Evolutionary conservation across 2,888 invertebrate species (phyloP), one percentile per base, ranked within the genome.

Genomic region (Entomobrya multifasciata): DNA sequence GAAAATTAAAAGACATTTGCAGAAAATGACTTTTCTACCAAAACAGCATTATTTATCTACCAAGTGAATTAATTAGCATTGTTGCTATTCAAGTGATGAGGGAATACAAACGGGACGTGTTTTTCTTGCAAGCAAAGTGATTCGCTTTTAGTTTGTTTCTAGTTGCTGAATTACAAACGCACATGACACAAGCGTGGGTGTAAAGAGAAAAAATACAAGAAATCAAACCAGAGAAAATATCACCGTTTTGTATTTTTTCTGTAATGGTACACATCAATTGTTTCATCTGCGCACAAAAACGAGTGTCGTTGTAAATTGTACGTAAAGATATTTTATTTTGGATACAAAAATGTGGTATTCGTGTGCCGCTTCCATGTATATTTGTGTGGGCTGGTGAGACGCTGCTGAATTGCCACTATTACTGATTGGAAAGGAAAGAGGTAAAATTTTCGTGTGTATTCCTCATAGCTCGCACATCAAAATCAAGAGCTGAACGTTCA

Each of bases 191-290:
- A 20, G 55, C 5, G 55, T 20, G 20, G 55, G 5, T 55, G 55
- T 5, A 55, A 15, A 49, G 17, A 55, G 22, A 41, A 10, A 44
- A 47, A 25, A 44, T 4, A 11, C 11, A 65, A 30, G 17, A 70
- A 70, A 70, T 70, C 70, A 41, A 62, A 62, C 36, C 15, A n/a
- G 62, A n/a, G 30, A n/a, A 62, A n/a, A n/a, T n/a, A n/a, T n/a
- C n/a, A n/a, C n/a, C n/a, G n/a, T 62, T n/a, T 36, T 62, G 17
- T 62, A n/a, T n/a, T n/a, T n/a, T n/a, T n/a, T n/a, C n/a, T n/a
- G n/a, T n/a, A n/a, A n/a, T n/a, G n/a, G n/a, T n/a, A n/a, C n/a
- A n/a, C n/a, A n/a, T n/a, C n/a, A n/a, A n/a, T n/a, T n/a, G n/a
- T n/a, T n/a, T n/a, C n/a, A n/a, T n/a, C n/a, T n/a, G n/a, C 52